These are phyloP conservation scores for Petrocephalus microphthalmus DNA, from an alignment of 2,113 vertebrate genomes.

Conservation along the genomic window DNA sequence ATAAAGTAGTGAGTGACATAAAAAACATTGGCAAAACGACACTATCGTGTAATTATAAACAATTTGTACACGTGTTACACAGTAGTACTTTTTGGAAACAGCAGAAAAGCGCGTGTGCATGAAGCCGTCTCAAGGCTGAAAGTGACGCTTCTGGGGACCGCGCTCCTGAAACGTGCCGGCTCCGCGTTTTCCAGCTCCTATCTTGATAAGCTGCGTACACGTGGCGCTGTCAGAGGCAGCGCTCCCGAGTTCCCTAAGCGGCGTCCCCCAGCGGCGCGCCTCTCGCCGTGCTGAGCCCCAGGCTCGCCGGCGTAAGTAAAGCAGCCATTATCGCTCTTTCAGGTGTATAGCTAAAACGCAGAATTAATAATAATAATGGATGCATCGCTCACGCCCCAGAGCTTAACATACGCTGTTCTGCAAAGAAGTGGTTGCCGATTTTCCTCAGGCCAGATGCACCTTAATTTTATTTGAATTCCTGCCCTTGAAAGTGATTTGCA, in stretches of 20 bases:
- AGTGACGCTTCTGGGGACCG: not conserved
- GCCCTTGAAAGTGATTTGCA: constrained; percentile 10
- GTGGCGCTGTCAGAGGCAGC: not conserved
- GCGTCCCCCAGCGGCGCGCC: not conserved
- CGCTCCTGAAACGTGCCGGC: constrained; percentile 6
- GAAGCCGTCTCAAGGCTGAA: not conserved
- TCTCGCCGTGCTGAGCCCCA: not conserved
- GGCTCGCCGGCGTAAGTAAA: constrained; percentile 37
- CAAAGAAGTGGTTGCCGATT: constrained; percentile 5
- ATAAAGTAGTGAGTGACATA: not conserved
- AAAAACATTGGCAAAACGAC: not conserved
- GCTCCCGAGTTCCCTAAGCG: not conserved
- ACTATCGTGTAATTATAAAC: not conserved
- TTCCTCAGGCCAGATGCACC: constrained; percentile 13
- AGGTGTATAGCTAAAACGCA: constrained; percentile 47
- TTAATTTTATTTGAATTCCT: constrained; percentile 13
- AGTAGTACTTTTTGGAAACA: not conserved
- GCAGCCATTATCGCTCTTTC: constrained; percentile 49
- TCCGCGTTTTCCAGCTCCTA: not conserved
- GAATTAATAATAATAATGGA: constrained; percentile 47
- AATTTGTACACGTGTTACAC: not conserved
- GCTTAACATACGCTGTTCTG: constrained; percentile 52
- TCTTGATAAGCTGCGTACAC: constrained; percentile 36
- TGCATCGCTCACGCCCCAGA: constrained; percentile 43
- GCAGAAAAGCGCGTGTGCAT: not conserved